Base-by-base conservation (phyloP, 2,888 invertebrate genomes). In the Homarus gammarus region DNA sequence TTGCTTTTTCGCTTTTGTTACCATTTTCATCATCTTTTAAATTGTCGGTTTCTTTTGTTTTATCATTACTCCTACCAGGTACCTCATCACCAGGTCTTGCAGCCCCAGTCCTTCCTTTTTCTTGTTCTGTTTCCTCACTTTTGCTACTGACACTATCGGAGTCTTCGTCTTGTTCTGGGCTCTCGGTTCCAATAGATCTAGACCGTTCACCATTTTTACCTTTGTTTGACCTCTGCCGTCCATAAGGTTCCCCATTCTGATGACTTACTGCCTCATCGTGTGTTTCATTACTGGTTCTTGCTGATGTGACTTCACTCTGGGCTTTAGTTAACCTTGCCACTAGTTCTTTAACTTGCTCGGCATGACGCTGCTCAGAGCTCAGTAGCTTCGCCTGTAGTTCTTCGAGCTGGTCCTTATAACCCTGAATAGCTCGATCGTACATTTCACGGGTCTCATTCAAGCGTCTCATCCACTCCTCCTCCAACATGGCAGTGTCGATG, bases 391-490 rank as follows among this genome's bases (percentile, higher is more conserved):
- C 56, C 49, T 84, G 88, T 33, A 84, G 61, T 36, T 78, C 83
- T 49, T 73, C 51, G 22, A 91, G 49, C 72, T 89, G 68, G 6
- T 91, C 88, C 36, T 88, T 84, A 51, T 85, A 91, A 6, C 85
- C 91, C 44, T 88, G 84, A 40, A 91, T 85, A 31, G 82, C 91
- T 44, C 68, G 75, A 27, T 91, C 91, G 40, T 91, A 91, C 79
- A 89, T 88, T 12, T 84, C 81, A 12, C 78, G 84, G 18, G 83
- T 91, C 51, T 88, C 84, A 31, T 36, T 72, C 18, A 91, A 38
- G 40, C 88, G 75, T 36, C 77, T 81, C 49, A 88, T 84, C 91
- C 91, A 91, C 82, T 89, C 88, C 40, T 91, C 85, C 70, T 91
- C 91, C 27, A 85, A 44, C 27, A 68, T 64, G 8, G 84, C 51